Evolutionary conservation across 2,888 invertebrate species (phyloP).

Genomic region (Urechis unicinctus): DNA sequence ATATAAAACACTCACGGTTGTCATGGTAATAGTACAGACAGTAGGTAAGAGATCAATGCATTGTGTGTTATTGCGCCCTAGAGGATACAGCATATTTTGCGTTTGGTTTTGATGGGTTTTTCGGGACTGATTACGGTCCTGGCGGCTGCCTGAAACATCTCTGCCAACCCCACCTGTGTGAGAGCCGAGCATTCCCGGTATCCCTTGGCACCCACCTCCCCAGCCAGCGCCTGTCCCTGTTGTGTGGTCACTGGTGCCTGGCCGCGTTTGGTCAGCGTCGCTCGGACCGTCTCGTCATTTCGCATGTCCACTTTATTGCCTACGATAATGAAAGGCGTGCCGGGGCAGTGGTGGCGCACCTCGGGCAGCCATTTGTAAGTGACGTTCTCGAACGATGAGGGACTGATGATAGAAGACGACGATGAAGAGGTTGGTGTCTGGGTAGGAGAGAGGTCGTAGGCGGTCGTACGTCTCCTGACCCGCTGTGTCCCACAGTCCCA

Average conservation of each 20-base stretch:
- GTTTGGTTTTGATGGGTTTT: not conserved
- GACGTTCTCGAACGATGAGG: constrained; percentile 97
- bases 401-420: constrained; percentile 98
- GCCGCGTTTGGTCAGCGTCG: not conserved
- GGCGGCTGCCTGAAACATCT: not conserved
- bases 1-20: too few species aligned
- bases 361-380: constrained; percentile 99
- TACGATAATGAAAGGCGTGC: constrained; percentile 95
- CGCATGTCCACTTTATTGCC: constrained; percentile 74
- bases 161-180: not conserved
- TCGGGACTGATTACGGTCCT: not conserved
- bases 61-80: too few species aligned
- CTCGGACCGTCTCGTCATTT: constrained; percentile 41
- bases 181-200: constrained; percentile 1
- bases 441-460: constrained; percentile 84
- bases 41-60: too few species aligned
- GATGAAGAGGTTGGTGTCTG: constrained; percentile 93
- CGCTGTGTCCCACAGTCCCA: constrained; percentile 81
- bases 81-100: too few species aligned
- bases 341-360: constrained; percentile 87
- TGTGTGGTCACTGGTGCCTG: not conserved
- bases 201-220: not conserved
- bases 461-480: constrained; percentile 96
- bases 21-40: too few species aligned
- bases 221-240: not conserved